These are phyloP conservation scores for Trilocha varians DNA, from an alignment of 2,888 invertebrate species.

Conservation along the genomic window DNA sequence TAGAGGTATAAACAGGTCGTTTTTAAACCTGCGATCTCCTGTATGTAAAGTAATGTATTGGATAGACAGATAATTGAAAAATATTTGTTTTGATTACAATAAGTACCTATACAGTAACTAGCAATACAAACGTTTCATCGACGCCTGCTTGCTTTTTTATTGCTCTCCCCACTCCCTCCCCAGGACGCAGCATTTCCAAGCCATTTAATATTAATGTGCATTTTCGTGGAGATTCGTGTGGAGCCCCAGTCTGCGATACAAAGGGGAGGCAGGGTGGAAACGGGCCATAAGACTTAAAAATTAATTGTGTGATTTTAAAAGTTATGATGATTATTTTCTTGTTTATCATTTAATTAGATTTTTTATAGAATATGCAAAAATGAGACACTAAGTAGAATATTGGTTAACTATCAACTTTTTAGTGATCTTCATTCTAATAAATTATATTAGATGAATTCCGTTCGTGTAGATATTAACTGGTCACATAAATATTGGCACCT, in stretches of 20 bases:
- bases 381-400: too few species aligned
- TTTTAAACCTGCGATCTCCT: background rate
- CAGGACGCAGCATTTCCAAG: conserved; percentile 72
- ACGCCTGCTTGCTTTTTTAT: conserved; percentile 59
- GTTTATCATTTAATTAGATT: too few species aligned
- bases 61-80: too few species aligned
- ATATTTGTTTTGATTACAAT: conserved; percentile 9
- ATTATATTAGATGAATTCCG: too few species aligned
- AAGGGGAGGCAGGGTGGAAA: conserved; percentile 47
- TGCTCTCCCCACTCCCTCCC: conserved; percentile 35
- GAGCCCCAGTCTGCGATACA: conserved; percentile 67
- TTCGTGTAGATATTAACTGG: too few species aligned
- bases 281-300: conserved; percentile 58
- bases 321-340: too few species aligned
- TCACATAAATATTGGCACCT: too few species aligned
- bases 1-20: background rate
- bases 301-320: conserved; percentile 38
- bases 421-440: too few species aligned
- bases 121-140: conserved; percentile 58
- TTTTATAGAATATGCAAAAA: too few species aligned
- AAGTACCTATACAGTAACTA: conserved; percentile 40
- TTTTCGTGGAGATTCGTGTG: conserved; percentile 72
- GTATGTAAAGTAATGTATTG: too few species aligned
- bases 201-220: conserved; percentile 76
- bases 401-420: too few species aligned